Percentiles rank a stretch among this genome's conserved stretches.
Evolutionary conservation across 2,113 vertebrate species (phyloP).

Genomic region (Hymenochirus boettgeri): DNA sequence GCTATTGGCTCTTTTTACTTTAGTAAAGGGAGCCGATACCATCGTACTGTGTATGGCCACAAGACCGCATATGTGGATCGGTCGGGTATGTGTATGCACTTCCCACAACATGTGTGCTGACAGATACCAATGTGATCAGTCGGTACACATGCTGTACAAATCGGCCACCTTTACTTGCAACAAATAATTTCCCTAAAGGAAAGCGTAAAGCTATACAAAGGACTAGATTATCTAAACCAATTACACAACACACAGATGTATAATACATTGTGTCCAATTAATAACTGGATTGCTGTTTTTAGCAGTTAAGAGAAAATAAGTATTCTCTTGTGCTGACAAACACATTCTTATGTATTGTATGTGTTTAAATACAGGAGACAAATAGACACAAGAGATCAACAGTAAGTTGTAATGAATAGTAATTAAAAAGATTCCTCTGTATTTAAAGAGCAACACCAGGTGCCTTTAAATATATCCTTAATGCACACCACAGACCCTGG

Average conservation of each 20-base stretch:
- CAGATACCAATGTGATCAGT: too few relatives aligned
- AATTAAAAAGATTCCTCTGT: constrained; percentile 14
- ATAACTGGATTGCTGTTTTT: constrained; percentile 14
- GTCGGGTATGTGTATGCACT: too few relatives aligned
- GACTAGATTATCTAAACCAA: background rate
- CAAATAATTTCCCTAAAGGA: too few relatives aligned
- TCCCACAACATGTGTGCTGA: too few relatives aligned
- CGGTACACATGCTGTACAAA: too few relatives aligned
- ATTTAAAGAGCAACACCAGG: background rate
- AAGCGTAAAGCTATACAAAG: too few relatives aligned
- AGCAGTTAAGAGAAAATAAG: background rate
- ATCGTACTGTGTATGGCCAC: too few relatives aligned
- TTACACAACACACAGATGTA: constrained; percentile 1
- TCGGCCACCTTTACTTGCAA: too few relatives aligned
- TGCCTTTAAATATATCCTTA: constrained; percentile 9
- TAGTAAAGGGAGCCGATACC: too few relatives aligned
- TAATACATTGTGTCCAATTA: constrained; percentile 1
- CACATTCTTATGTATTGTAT: background rate
- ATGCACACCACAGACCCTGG: background rate
- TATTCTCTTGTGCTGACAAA: constrained; percentile 5
- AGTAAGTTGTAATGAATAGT: constrained; percentile 8
- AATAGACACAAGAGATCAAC: constrained; percentile 8
- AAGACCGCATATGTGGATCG: too few relatives aligned
- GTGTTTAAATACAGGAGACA: background rate
- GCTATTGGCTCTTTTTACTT: too few relatives aligned